Evolutionary conservation across 2,888 invertebrate genomes (phyloP).

Genomic region (Aromia moschata): DNA sequence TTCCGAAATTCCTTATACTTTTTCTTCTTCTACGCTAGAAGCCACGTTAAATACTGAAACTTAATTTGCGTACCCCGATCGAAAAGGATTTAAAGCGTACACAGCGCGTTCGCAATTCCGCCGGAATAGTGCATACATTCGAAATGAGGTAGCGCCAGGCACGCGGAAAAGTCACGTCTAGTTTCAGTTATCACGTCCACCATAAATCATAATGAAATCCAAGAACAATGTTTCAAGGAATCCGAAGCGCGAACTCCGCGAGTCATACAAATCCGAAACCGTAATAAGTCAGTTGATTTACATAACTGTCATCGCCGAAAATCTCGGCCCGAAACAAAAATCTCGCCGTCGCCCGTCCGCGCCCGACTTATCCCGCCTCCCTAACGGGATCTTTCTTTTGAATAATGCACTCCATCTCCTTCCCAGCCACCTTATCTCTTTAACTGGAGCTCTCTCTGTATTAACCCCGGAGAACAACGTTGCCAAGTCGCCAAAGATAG

Average conservation of each 20-base stretch:
- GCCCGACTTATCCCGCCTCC: constrained; percentile 19
- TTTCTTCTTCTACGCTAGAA: no score
- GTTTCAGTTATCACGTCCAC: constrained; percentile 41
- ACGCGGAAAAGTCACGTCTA: constrained; percentile 39
- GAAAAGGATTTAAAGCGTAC: no score
- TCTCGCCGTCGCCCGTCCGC: constrained; percentile 22
- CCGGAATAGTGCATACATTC: no score
- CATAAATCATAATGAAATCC: constrained; percentile 46
- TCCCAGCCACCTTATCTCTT: constrained; percentile 46
- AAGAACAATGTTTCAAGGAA: constrained; percentile 26
- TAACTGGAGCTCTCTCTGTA: constrained; percentile 44
- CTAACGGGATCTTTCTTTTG: constrained; percentile 35
- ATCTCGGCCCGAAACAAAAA: constrained; percentile 39
- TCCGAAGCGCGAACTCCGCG: constrained; percentile 37
- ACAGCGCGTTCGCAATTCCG: no score
- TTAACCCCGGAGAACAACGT: no score
- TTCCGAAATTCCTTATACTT: no score
- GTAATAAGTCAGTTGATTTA: constrained; percentile 51
- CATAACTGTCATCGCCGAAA: constrained; percentile 47
- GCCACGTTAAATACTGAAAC: no score
- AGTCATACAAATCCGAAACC: constrained; percentile 46
- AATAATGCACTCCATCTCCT: constrained; percentile 45
- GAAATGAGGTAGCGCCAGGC: no score
- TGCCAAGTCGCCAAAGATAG: no score
- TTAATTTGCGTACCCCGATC: no score